Evolutionary conservation across 2,113 vertebrate genomes (phyloP).

Genomic region (Amia ocellicauda): DNA sequence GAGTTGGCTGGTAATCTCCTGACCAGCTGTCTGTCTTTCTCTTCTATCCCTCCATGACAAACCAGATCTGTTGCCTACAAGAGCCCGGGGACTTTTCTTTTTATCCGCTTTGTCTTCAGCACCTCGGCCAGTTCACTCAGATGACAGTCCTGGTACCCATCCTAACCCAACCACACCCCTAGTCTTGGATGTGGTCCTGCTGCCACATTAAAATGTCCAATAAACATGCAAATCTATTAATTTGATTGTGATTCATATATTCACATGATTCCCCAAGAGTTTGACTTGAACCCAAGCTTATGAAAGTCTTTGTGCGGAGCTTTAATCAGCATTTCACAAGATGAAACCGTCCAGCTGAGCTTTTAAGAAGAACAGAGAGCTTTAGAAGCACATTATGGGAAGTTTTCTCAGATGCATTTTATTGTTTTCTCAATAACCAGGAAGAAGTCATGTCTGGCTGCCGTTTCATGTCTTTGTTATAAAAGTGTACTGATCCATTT

Average conservation of each 20-base stretch:
- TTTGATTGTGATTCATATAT: too few relatives aligned
- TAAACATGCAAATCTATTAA: too few relatives aligned
- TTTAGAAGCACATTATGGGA: background rate
- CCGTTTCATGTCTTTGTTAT: too few relatives aligned
- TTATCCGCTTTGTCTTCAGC: constrained; percentile 35
- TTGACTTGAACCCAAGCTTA: background rate
- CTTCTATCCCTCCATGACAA: constrained; percentile 52
- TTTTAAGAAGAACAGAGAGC: too few relatives aligned
- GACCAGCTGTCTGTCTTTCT: constrained; percentile 30
- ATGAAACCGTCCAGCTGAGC: background rate
- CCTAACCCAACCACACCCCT: background rate
- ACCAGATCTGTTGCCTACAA: constrained; percentile 53
- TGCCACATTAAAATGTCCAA: too few relatives aligned
- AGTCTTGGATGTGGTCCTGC: too few relatives aligned
- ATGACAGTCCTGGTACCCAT: constrained; percentile 29
- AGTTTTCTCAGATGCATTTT: background rate
- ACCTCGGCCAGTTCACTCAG: constrained; percentile 1
- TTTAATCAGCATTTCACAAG: background rate
- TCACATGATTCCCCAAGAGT: background rate
- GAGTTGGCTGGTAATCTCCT: constrained; percentile 21
- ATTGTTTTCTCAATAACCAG: background rate
- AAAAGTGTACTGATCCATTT: background rate
- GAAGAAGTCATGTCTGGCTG: background rate
- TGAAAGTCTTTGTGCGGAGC: background rate
- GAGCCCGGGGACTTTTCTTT: constrained; percentile 39